Base-by-base conservation (phyloP, 2,888 invertebrate genomes). In the Amaurobius ferox region DNA sequence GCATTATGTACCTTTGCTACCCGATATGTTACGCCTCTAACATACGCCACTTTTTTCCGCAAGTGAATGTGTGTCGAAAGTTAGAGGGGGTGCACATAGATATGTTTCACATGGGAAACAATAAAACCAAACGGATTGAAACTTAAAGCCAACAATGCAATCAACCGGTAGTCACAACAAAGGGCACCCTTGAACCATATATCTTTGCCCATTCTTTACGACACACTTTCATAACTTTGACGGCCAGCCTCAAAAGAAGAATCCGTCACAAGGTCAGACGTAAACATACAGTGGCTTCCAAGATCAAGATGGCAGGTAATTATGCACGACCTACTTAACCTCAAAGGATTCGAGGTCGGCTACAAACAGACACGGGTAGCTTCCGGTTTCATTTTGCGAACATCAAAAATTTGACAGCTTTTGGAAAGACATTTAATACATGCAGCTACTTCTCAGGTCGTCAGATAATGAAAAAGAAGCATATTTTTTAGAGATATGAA, bases 311-410 rank as follows among this genome's bases (percentile, higher is more conserved):
- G 55, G 55, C 23, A 23, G 23, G 19, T 23, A 23, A 23, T 55
- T 55, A 55, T 11, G 5, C 55, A 23, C 23, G 55, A 55, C 55
- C 55, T 23, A 55, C 23, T 55, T 55, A 19, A 55, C 55, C 55
- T 55, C 23, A 55, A 55, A 55, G 16, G 55, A 55, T 55, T 55
- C 55, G 55, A 55, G 55, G 55, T 55, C 55, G 55, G 23, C 55
- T 23, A 55, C 55, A 55, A 7, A 35, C 35, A 11, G 11, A 35
- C 35, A 11, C n/a, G 13, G 2, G 44, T 5, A 55, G 55, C 55
- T 55, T 55, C 55, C 55, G 55, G 55, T 55, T 23, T 19, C 23
- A 6, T 55, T 55, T n/a, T n/a, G n/a, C n/a, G n/a, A n/a, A n/a
- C n/a, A n/a, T n/a, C n/a, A n/a, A n/a, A n/a, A n/a, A n/a, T n/a